Conservation (phyloP, 2,113 vertebrate species). For the Seriola aureovittata region DNA sequence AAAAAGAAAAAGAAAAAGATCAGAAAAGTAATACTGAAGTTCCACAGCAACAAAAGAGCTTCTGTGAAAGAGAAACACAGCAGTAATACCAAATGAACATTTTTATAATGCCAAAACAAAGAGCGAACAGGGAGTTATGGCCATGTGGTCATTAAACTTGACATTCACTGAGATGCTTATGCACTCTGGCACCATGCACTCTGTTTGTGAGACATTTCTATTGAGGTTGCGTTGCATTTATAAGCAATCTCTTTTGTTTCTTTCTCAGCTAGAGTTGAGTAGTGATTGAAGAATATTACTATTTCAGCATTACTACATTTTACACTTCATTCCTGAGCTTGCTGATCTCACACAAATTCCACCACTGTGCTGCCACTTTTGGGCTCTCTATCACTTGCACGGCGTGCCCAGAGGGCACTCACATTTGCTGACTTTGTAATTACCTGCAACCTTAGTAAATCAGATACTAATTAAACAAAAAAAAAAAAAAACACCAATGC, state of each 20-base stretch:
- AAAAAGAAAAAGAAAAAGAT: too few species aligned
- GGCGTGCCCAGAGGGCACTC: conserved; percentile 3
- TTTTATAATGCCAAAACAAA: conserved; percentile 43
- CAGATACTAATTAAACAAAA: conserved; percentile 42
- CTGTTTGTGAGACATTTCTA: conserved; percentile 32
- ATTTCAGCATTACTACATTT: conserved; percentile 8
- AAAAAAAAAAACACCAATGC: background rate
- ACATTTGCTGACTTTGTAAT: conserved; percentile 38
- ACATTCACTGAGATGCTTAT: conserved; percentile 52
- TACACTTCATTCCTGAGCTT: background rate
- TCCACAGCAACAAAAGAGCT: background rate
- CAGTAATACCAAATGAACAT: conserved; percentile 4
- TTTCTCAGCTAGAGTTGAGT: background rate
- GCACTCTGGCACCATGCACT: conserved; percentile 21
- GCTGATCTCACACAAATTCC: conserved; percentile 30
- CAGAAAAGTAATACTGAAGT: background rate
- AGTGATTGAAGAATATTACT: background rate
- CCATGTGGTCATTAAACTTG: conserved; percentile 41
- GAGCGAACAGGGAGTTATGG: conserved; percentile 19
- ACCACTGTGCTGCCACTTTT: conserved; percentile 8
- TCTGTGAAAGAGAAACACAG: background rate
- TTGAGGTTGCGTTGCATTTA: background rate
- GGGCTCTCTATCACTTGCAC: conserved; percentile 10
- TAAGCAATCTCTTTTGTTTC: conserved; percentile 6
- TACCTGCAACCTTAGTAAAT: conserved; percentile 40